These are phyloP conservation scores for Ophion ellenae DNA, from an alignment of 2,888 invertebrate species.

Conservation along the genomic window DNA sequence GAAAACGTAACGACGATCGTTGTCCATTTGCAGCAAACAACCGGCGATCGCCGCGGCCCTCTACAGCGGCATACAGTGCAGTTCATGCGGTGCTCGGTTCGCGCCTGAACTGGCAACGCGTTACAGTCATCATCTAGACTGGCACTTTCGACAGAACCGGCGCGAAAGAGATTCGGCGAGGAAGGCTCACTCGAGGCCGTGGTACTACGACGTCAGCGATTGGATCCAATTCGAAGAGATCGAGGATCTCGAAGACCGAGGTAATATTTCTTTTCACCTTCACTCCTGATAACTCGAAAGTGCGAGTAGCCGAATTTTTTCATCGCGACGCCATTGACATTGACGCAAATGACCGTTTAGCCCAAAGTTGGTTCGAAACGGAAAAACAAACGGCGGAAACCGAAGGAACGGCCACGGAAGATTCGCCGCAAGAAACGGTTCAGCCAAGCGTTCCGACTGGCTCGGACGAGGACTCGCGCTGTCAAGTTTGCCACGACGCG, in stretches of 20 bases:
- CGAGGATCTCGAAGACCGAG: conserved; percentile 95
- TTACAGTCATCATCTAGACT: conserved; percentile 98
- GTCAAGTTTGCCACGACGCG: conserved; percentile 95
- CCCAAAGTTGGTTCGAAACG: conserved; percentile 94
- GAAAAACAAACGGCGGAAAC: conserved; percentile 86
- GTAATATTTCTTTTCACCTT: conserved; percentile 79
- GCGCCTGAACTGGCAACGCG: conserved; percentile 94
- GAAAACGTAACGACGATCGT: background rate
- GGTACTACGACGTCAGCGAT: conserved; percentile 95
- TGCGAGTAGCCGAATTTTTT: conserved; percentile 1
- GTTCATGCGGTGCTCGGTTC: conserved; percentile 97
- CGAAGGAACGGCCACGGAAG: conserved; percentile 85
- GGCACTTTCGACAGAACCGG: conserved; percentile 98
- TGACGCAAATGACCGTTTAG: conserved; percentile 82
- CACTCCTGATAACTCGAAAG: too few species aligned
- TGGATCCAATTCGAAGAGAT: conserved; percentile 98
- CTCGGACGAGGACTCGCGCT: conserved; percentile 88
- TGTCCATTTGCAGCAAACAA: conserved; percentile 87
- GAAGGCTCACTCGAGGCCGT: conserved; percentile 92
- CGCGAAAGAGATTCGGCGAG: conserved; percentile 93
- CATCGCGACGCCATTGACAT: conserved; percentile 11
- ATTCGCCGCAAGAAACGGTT: conserved; percentile 86
- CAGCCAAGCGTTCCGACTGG: conserved; percentile 90
- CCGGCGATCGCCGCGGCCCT: conserved; percentile 88
- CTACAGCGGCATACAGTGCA: conserved; percentile 97